Evolutionary conservation across 2,113 vertebrate genomes (phyloP).

Genomic region (Rallus limicola): DNA sequence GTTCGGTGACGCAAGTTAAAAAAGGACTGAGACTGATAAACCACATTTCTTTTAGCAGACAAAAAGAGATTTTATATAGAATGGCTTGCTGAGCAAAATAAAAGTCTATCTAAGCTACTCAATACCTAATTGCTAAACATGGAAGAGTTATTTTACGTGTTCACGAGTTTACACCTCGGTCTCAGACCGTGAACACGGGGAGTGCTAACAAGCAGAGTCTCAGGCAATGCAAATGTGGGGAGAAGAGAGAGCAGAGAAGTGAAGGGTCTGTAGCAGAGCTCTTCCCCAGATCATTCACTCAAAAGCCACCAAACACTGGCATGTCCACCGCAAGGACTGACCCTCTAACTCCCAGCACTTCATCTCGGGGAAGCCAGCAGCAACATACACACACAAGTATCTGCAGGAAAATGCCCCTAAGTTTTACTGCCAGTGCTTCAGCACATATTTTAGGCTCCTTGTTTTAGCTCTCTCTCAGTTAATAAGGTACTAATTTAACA

Average conservation of each 20-base stretch:
- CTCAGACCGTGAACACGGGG: neutral
- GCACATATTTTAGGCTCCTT: neutral
- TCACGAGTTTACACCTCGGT: neutral
- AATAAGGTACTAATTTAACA: neutral
- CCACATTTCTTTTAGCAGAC: neutral
- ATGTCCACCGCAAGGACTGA: neutral
- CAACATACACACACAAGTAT: rapidly evolving
- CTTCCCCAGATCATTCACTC: rapidly evolving
- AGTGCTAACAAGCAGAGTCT: neutral
- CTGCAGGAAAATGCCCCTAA: neutral
- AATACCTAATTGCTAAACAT: neutral
- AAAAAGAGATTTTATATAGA: neutral
- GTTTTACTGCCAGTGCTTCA: neutral
- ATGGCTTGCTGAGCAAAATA: neutral
- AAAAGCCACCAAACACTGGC: neutral
- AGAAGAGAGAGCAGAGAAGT: neutral
- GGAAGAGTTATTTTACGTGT: neutral
- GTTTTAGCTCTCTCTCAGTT: neutral
- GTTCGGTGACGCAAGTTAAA: neutral
- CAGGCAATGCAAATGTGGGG: neutral
- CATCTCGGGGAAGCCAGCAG: neutral
- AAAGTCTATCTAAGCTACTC: neutral
- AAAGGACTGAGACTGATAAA: neutral
- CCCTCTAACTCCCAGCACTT: neutral
- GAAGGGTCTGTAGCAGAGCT: neutral